Base-by-base conservation (phyloP, 2,797 vertebrate species). In the Zenarchopterus dispar region DNA sequence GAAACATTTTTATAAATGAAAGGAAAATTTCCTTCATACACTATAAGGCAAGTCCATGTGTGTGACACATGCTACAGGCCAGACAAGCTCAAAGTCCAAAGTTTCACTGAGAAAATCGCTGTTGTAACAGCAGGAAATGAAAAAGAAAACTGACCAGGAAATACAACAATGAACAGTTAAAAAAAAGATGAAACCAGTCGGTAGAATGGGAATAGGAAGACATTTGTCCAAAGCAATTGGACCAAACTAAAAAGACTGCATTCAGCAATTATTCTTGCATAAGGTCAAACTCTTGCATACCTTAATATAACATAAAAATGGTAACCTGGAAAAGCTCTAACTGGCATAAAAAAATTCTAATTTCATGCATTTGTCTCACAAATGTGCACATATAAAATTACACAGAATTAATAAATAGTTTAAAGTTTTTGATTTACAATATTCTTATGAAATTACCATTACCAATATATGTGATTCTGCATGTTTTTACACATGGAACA, bases 21-120 rank as follows among this genome's bases (percentile, higher is more conserved):
- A 42, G 42, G 50, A 44, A 49, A 33, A n/a, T 42, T 8, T n/a
- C 42, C 53, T 6, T 31, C 23, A 45, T 1, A 24, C 16, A 41
- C 16, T 2, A 42, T 0, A 43, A 31, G 16, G n/a, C 5, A 6
- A 56, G 50, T 57, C 33, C 71, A 77, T 59, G 77, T 53, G 60
- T 33, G 45, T 33, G n/a, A 69, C 22, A n/a, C 51, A 7, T 78
- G 74, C 43, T 23, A 23, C 28, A 45, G 23, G 42, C n/a, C 8
- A 44, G 22, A 43, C 23, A 28, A 70, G 83, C 55, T 82, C 63
- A 78, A 85, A 87, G 84, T 88, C 75, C 67, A 75, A 71, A 57
- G 56, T 67, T 11, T 49, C n/a, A 79, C 2, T 51, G 24, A 36
- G 18, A 23, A 57, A 31, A 24, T 24, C 24, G 11, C 41, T 50